These are phyloP conservation scores for Hemicentrotus pulcherrimus DNA, from an alignment of 35 echinoderm and acorn worm genomes.

Conservation along the genomic window DNA sequence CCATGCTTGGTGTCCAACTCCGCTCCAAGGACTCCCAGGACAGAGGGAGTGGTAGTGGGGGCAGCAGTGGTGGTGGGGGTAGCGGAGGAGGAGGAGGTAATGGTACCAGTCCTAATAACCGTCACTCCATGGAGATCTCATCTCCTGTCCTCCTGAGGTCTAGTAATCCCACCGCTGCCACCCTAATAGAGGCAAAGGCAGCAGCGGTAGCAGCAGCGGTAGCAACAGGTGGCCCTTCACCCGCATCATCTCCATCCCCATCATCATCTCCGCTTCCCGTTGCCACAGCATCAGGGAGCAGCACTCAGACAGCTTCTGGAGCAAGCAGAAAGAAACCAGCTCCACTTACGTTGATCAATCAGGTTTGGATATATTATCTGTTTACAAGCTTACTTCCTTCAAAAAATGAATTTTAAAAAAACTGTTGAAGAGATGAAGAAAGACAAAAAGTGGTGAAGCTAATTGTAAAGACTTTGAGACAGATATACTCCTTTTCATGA, in stretches of 20 bases:
- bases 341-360: constrained; percentile 63
- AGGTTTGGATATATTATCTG: constrained; percentile 32
- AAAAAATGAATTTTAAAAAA: too few relatives aligned
- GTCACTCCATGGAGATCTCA: constrained; percentile 98
- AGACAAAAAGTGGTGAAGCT: too few relatives aligned
- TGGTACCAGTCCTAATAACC: constrained; percentile 57
- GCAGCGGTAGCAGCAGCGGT: background rate
- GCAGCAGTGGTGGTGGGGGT: background rate
- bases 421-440: too few relatives aligned
- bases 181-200: constrained; percentile 65
- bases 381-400: background rate
- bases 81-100: constrained; percentile 37
- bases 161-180: constrained; percentile 91
- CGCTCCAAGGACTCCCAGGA: constrained; percentile 65
- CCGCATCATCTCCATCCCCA: constrained; percentile 24
- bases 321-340: constrained; percentile 71
- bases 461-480: too few relatives aligned
- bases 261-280: constrained; percentile 40
- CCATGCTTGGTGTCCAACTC: constrained; percentile 66
- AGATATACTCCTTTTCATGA: too few relatives aligned
- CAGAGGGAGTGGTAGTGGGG: background rate
- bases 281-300: background rate
- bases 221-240: constrained; percentile 45
- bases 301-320: constrained; percentile 2
- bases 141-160: constrained; percentile 86